Evolutionary conservation across 1,140 invertebrate species (phyloP), one percentile per base, ranked within the genome.

Genomic region (Neomicropteryx cornuta): DNA sequence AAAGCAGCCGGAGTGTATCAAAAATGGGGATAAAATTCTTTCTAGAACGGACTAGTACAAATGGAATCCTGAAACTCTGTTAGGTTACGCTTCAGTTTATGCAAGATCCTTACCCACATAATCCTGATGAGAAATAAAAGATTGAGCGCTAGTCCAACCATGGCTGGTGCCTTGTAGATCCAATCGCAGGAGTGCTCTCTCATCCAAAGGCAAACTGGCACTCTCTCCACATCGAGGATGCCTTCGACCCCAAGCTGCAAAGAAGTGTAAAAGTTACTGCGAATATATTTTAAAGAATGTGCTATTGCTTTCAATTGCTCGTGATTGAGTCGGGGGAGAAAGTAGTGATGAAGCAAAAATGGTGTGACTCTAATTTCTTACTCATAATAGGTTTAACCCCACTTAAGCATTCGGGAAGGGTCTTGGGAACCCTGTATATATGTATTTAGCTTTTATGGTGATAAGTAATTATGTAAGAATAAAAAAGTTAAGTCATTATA

Each of bases 71-170:
- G n/a, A n/a, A n/a, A n/a, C n/a, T n/a, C n/a, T n/a, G n/a, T n/a
- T n/a, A n/a, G n/a, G n/a, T n/a, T n/a, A n/a, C n/a, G n/a, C n/a
- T n/a, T n/a, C n/a, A n/a, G n/a, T 38, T 37, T 17, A 23, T 21
- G 29, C 20, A 34, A 39, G 17, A 37, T 35, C 77, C 81, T 73
- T 47, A 87, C 88, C 86, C 87, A 91, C 82, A 96, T 92, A 47
- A 96, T 93, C 60, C 81, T 81, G 47, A 81, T 70, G 18, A 95
- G 76, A 61, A 95, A 94, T 36, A 91, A 68, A 2, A 90, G 72
- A 58, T 96, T 96, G 19, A 87, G 62, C 34, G 81, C 72, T 3
- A 89, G 66, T 11, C 87, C 81, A 19, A 72, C 54, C 21, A 87
- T 68, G 1, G 79, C 77, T 0, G 86, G 83, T 1, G 70, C 73